Evolutionary conservation across 2,888 invertebrate genomes (phyloP), one percentile per base, ranked within the genome.

Genomic region (Rapana venosa): DNA sequence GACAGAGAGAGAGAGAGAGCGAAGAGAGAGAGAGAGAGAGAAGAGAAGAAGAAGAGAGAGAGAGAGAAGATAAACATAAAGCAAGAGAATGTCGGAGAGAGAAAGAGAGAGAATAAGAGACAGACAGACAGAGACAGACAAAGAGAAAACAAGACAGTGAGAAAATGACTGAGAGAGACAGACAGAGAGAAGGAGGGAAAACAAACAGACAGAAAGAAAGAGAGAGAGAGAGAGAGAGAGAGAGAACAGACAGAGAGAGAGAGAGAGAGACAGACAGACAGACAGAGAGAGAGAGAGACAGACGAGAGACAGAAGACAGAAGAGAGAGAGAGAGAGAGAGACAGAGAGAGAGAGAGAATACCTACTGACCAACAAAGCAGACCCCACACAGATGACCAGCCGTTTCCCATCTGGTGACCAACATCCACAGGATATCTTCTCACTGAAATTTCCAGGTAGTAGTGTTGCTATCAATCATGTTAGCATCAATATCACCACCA

Each of bases 331-430:
- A 74, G 32, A 83, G n/a, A 66, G 56, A 83, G 56, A 81, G 84
- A 87, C 11, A 87, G 84, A 83, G 79, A 83, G 15, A 13, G 0
- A 83, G 36, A 83, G 13, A 22, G 47, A 47, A 36, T 26, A 66
- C 26, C 22, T 30, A 91, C 93, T 91, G 90, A 95, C 95, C 93
- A 95, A 91, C 35, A 95, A 92, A 77, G 93, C 92, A 0, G 94
- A 92, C 17, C 94, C 94, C 81, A 94, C 92, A 92, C 94, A 94
- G 1, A 95, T 79, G 26, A 95, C 92, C 36, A 95, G 92, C 79
- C 92, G 93, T 32, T 90, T 92, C 1, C 95, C 95, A 93, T 95
- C 94, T 20, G 92, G 90, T 85, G 94, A 93, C 95, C 95, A 95
- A 79, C 94, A 93, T 0, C 95, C 95, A 93, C 94, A 94, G 5